Percentiles rank a stretch among this genome's conserved stretches.
These are phyloP conservation scores for Otocyon megalotis DNA, from an alignment of 2,113 vertebrate genomes.

Conservation along the genomic window DNA sequence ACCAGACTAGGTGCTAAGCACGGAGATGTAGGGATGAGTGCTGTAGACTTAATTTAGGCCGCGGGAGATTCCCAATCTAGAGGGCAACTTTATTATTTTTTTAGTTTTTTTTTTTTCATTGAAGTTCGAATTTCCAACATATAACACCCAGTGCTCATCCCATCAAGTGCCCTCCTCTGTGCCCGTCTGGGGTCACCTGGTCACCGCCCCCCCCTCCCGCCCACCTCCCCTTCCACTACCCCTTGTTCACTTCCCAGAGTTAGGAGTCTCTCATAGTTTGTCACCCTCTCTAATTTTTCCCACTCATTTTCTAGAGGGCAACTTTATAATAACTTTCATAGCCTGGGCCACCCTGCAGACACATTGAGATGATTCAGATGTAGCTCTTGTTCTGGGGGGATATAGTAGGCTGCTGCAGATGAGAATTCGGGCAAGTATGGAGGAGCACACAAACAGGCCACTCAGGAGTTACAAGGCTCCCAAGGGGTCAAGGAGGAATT, in stretches of 20 bases:
- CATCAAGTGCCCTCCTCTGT: too few species aligned
- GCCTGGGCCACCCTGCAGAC: background rate
- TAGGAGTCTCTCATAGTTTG: too few species aligned
- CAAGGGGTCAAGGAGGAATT: background rate
- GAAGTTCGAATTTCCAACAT: too few species aligned
- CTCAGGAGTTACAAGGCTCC: background rate
- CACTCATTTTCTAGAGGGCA: background rate
- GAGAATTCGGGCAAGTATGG: background rate
- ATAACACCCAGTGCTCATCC: too few species aligned
- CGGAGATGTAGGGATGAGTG: background rate
- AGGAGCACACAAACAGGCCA: background rate
- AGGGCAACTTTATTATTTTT: background rate
- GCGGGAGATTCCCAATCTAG: background rate
- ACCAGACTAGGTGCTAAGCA: background rate
- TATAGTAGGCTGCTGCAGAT: background rate
- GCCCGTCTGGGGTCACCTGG: too few species aligned
- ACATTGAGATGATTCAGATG: fast-evolving
- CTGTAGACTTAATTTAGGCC: background rate
- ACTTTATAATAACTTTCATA: background rate
- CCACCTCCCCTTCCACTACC: too few species aligned
- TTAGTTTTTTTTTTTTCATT: too few species aligned
- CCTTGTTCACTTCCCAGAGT: too few species aligned
- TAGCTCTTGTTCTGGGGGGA: background rate
- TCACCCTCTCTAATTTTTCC: too few species aligned
- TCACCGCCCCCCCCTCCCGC: too few species aligned